These are phyloP conservation scores for Diglossa brunneiventris DNA, from an alignment of 2,113 vertebrate genomes.

Conservation along the genomic window DNA sequence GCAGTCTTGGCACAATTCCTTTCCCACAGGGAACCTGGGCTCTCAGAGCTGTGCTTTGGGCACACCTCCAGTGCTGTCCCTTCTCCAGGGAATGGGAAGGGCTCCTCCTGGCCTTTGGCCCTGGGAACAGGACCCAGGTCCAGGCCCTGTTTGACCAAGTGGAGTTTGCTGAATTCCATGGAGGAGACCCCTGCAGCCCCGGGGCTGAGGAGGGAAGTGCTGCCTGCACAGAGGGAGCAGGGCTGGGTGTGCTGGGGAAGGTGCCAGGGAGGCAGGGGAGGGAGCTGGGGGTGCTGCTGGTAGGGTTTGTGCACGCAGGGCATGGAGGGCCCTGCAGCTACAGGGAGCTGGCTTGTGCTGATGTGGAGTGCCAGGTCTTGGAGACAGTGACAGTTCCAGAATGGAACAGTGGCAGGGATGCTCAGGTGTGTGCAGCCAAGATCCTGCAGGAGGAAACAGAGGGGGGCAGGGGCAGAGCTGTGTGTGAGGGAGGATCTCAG, in stretches of 20 bases:
- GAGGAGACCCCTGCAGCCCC: neutral
- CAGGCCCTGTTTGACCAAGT: neutral
- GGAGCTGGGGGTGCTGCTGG: neutral
- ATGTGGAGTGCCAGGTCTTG: neutral
- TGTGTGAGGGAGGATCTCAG: neutral
- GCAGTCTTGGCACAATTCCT: neutral
- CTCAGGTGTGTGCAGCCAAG: neutral
- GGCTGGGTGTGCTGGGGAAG: neutral
- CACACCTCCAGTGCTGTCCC: neutral
- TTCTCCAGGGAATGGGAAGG: too few relatives aligned
- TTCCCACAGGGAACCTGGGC: neutral
- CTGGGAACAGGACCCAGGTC: neutral
- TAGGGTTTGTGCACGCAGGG: neutral
- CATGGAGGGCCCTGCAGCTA: neutral
- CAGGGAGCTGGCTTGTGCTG: neutral
- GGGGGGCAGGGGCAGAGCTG: neutral
- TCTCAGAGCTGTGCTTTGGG: neutral
- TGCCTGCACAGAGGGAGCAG: neutral
- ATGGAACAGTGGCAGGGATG: neutral
- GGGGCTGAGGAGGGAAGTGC: neutral
- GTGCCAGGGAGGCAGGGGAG: neutral
- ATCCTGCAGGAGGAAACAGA: neutral
- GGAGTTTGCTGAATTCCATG: neutral
- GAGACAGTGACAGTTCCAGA: neutral
- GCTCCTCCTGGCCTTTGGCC: neutral